Conservation (phyloP, 2,888 invertebrate genomes). For the Melanchra persicariae region DNA sequence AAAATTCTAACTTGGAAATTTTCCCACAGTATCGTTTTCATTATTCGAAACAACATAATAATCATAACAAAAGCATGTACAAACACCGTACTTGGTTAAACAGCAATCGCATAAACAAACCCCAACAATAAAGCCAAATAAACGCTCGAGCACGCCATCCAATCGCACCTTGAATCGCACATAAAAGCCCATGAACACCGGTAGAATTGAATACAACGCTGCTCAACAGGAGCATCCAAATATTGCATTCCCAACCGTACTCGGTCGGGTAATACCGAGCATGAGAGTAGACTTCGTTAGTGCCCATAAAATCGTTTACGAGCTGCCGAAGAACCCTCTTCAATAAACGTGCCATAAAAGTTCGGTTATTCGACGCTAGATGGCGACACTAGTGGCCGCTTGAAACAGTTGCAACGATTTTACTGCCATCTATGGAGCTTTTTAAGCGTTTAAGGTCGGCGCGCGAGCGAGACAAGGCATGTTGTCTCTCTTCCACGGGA, state of each 20-base stretch:
- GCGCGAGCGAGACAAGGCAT: constrained; percentile 72
- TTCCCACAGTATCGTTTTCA: constrained; percentile 83
- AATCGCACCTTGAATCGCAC: constrained; percentile 91
- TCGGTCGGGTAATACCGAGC: constrained; percentile 89
- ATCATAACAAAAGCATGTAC: constrained; percentile 90
- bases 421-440: constrained; percentile 90
- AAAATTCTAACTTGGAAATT: constrained; percentile 67
- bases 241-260: constrained; percentile 87
- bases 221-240: constrained; percentile 87
- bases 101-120: constrained; percentile 91
- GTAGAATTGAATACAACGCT: constrained; percentile 88
- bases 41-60: constrained; percentile 88
- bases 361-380: constrained; percentile 89
- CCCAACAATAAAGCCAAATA: constrained; percentile 91
- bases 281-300: constrained; percentile 89
- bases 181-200: constrained; percentile 90
- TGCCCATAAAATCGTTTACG: constrained; percentile 90
- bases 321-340: constrained; percentile 91
- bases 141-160: constrained; percentile 90
- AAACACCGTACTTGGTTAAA: constrained; percentile 90
- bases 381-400: constrained; percentile 90
- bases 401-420: constrained; percentile 88
- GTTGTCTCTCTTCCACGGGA: constrained; percentile 70
- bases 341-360: constrained; percentile 90
- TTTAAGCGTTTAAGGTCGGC: constrained; percentile 85